Base-by-base conservation (phyloP, 2,113 vertebrate genomes). In the Furnarius figulus region DNA sequence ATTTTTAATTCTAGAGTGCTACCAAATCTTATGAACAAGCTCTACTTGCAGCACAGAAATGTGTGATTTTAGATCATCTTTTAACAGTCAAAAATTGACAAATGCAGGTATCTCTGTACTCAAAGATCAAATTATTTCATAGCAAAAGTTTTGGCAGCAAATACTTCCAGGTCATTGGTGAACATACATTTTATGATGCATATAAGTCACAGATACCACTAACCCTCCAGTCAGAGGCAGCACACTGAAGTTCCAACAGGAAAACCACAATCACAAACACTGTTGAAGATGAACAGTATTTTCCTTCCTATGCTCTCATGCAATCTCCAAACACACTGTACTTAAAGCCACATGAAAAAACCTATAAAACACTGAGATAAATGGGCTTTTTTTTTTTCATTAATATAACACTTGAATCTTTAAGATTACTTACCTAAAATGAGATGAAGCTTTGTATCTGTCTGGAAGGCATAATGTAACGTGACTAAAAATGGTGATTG, bases 391-490 rank as follows among this genome's bases (percentile, higher is more conserved):
- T 25, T 44, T 33, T 74, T 13, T 21, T 18, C 4, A 53, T 70
- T 61, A n/a, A 40, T 2, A 2, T 28, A 56, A 66, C 18, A 73
- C 30, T 62, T 70, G 19, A 83, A 74, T 80, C 39, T 20, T 19
- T 23, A 73, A n/a, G 76, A 52, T 28, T 86, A 97, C 98, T 97
- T 83, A 99, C 99, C 99, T 70, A 99, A 97, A 95, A 99, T 99
- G 96, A 99, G 99, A 98, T 99, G 99, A 96, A 99, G 99, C 88
- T 99, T 99, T 97, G 99, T 99, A 63, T 99, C 99, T 37, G 99
- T 99, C 98, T 99, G 99, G 98, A 99, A 99, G 96, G 99, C 99
- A 47, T 99, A 99, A 98, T 99, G 99, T 72, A 99, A 98, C 0
- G 99, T 99, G 85, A 99, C 99, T 63, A 99, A 97, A 93, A 99